phyloP scores from a whole-genome alignment of 2,113 vertebrate genomes.

The Colinus virginianus region DNA sequence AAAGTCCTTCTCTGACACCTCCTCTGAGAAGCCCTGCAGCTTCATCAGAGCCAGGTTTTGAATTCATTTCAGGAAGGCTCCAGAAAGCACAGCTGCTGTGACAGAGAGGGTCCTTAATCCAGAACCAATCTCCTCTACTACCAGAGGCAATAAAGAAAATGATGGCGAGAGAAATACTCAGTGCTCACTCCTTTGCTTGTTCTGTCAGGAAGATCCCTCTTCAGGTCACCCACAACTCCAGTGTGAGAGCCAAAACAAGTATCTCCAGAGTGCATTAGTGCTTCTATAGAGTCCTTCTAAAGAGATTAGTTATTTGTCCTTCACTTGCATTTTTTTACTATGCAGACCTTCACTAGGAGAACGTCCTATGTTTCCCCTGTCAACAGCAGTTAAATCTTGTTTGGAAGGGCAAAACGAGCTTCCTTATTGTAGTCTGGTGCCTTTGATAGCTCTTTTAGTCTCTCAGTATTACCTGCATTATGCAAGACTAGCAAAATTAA shows the following conservation, averaged over 20 bases:
- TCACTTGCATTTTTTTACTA: background rate
- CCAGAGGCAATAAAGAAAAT: background rate
- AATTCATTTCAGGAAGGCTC: background rate
- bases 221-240: background rate
- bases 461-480: background rate
- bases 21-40: background rate
- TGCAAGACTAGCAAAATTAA: constrained; percentile 23
- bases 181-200: background rate
- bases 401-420: constrained; percentile 40
- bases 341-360: background rate
- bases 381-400: constrained; percentile 9
- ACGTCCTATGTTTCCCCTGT: constrained; percentile 13
- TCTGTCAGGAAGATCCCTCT: constrained; percentile 18
- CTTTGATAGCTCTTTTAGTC: constrained; percentile 6
- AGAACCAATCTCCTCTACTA: background rate
- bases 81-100: constrained; percentile 1
- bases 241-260: background rate
- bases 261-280: constrained; percentile 17
- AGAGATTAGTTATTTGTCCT: constrained; percentile 7
- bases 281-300: background rate
- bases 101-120: background rate
- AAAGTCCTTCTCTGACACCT: background rate
- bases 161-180: background rate
- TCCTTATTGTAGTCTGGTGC: background rate
- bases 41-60: background rate